A percentile compares a stretch with the other conserved stretches of the same genome.
Evolutionary conservation across 2,113 vertebrate genomes (phyloP).

Genomic region (Oreotrochilus melanogaster): DNA sequence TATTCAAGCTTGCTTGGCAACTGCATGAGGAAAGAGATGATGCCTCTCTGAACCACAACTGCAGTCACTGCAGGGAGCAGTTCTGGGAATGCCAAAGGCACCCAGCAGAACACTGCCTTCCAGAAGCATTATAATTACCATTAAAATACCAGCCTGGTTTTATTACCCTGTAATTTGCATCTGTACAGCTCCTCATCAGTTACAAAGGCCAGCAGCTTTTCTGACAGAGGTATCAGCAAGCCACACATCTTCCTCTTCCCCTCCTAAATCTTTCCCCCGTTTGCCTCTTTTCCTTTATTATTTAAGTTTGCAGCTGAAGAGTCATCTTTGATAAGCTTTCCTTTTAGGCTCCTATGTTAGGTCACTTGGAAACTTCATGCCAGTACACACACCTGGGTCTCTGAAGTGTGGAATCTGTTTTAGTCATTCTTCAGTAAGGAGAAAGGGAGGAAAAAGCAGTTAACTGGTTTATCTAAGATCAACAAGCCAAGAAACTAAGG

Average conservation of each 20-base stretch:
- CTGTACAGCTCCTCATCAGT: neutral
- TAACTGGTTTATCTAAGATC: conserved; percentile 11
- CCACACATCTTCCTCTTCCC: neutral
- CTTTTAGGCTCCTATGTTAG: neutral
- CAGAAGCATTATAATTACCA: neutral
- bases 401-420: neutral
- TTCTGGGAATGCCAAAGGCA: neutral
- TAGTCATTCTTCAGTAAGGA: neutral
- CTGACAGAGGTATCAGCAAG: neutral
- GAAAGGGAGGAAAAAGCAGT: conserved; percentile 25
- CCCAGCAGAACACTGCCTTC: neutral
- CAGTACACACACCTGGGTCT: neutral
- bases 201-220: neutral
- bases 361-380: neutral
- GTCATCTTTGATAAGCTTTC: neutral
- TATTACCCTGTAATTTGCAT: neutral
- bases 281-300: neutral
- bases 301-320: neutral
- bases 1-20: neutral
- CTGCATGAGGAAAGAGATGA: rapidly evolving
- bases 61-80: neutral
- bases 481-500: conserved; percentile 23
- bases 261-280: neutral
- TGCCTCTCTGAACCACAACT: neutral
- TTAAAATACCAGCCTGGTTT: neutral